phyloP scores from a whole-genome alignment of 2,888 invertebrate genomes.

The Archaeoteleia sp. region DNA sequence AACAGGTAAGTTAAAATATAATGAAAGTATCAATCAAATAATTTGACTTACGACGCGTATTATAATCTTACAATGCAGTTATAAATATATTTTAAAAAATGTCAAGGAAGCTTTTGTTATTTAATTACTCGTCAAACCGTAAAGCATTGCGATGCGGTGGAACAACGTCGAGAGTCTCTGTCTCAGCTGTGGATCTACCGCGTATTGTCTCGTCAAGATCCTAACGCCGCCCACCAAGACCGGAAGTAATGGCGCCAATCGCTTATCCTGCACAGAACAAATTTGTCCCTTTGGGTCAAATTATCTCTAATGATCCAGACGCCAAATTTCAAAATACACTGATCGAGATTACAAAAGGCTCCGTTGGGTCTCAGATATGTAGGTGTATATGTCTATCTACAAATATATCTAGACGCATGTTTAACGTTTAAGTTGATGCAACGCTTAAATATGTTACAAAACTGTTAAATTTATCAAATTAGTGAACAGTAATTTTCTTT shows the following conservation, averaged over 20 bases:
- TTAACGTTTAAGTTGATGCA: too few relatives aligned
- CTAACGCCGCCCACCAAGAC: constrained; percentile 78
- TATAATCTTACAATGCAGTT: too few relatives aligned
- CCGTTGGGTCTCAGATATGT: too few relatives aligned
- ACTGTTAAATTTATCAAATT: too few relatives aligned
- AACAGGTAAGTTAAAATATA: too few relatives aligned
- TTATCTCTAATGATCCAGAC: constrained; percentile 51
- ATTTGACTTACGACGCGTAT: too few relatives aligned
- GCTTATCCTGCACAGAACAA: constrained; percentile 72
- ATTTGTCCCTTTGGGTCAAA: constrained; percentile 49
- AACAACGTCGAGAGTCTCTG: constrained; percentile 78
- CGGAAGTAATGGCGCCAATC: constrained; percentile 77
- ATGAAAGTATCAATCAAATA: too few relatives aligned
- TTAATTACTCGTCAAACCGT: constrained; percentile 72
- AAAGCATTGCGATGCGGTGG: constrained; percentile 76
- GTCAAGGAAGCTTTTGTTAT: constrained; percentile 26
- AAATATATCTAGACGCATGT: too few relatives aligned
- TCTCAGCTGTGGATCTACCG: constrained; percentile 77
- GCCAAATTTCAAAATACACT: constrained; percentile 36
- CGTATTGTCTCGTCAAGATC: constrained; percentile 78
- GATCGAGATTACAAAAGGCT: constrained; percentile 44
- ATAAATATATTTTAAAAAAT: too few relatives aligned
- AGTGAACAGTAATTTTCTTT: too few relatives aligned
- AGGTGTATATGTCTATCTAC: too few relatives aligned
- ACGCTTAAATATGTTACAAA: too few relatives aligned